These are phyloP conservation scores for Reticulitermes lucifugus DNA, from an alignment of 2,888 invertebrate species.

Conservation along the genomic window DNA sequence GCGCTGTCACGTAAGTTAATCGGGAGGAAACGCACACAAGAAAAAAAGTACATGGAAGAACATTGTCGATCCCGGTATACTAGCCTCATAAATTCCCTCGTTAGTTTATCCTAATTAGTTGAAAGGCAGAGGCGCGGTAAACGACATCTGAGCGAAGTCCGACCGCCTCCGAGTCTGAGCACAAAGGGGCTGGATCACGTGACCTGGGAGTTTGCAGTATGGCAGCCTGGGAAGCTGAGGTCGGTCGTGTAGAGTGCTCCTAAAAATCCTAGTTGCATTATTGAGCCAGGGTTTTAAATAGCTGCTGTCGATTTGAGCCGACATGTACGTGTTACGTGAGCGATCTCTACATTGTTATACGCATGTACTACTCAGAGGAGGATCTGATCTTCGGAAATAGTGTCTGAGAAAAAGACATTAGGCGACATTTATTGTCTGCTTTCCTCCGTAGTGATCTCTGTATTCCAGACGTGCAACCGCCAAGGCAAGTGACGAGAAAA, in stretches of 20 bases:
- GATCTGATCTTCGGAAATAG: slow-evolving; percentile 31
- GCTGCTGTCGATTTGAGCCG: not conserved
- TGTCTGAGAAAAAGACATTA: slow-evolving; percentile 40
- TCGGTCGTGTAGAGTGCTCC: slow-evolving; percentile 33
- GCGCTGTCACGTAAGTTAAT: no score
- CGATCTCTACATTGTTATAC: not conserved
- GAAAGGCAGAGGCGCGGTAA: slow-evolving; percentile 28
- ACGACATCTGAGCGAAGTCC: slow-evolving; percentile 6
- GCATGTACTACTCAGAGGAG: not conserved
- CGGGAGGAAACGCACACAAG: no score
- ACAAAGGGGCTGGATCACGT: slow-evolving; percentile 60
- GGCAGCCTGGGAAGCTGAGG: slow-evolving; percentile 56
- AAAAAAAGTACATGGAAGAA: not conserved
- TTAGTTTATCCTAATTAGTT: slow-evolving; percentile 35
- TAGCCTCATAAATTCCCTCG: slow-evolving; percentile 22
- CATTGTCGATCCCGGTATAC: not conserved
- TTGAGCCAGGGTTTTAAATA: slow-evolving; percentile 15
- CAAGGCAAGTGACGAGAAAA: slow-evolving; percentile 50
- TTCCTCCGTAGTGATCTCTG: slow-evolving; percentile 21
- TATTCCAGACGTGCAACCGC: slow-evolving; percentile 42
- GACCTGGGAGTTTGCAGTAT: slow-evolving; percentile 63
- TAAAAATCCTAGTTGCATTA: slow-evolving; percentile 16
- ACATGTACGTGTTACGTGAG: slow-evolving; percentile 28
- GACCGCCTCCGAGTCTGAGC: slow-evolving; percentile 52
- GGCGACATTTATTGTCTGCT: slow-evolving; percentile 38